Conservation (phyloP, 2,113 vertebrate species). For the Chaetorhynchus papuensis region DNA sequence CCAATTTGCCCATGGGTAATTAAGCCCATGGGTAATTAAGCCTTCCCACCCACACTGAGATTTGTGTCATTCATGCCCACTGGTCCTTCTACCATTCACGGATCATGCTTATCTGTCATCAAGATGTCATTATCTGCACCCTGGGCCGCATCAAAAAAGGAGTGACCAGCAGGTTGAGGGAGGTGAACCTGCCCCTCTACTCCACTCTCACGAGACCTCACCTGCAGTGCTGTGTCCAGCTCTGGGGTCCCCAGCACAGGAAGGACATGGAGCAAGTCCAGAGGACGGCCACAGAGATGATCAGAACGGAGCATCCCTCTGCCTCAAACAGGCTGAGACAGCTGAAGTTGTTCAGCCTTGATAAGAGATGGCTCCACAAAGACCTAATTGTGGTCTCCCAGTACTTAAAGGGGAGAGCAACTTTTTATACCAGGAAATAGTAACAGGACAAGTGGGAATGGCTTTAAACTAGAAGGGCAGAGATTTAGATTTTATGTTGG, state of each 20-base stretch:
- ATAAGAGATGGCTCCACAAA: background rate
- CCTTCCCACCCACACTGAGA: background rate
- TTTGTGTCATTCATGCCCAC: background rate
- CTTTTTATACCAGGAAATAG: background rate
- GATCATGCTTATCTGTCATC: background rate
- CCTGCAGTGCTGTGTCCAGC: background rate
- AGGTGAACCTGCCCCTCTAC: background rate
- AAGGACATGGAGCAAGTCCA: background rate
- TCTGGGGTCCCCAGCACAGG: background rate
- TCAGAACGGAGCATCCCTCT: background rate
- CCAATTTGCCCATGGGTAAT: background rate
- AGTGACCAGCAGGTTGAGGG: background rate
- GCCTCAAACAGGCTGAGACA: background rate
- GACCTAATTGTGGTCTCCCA: background rate
- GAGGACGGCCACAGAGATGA: background rate
- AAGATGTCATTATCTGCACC: background rate
- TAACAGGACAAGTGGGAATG: background rate
- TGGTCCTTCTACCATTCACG: background rate
- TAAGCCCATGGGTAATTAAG: background rate
- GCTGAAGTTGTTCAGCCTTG: background rate
- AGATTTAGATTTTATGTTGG: background rate
- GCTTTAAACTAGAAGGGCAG: background rate
- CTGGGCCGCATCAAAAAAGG: background rate
- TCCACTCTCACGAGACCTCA: background rate
- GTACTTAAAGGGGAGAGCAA: background rate